Evolutionary conservation across 1,140 invertebrate genomes (phyloP).

Genomic region (Apocrypta bakeri): DNA sequence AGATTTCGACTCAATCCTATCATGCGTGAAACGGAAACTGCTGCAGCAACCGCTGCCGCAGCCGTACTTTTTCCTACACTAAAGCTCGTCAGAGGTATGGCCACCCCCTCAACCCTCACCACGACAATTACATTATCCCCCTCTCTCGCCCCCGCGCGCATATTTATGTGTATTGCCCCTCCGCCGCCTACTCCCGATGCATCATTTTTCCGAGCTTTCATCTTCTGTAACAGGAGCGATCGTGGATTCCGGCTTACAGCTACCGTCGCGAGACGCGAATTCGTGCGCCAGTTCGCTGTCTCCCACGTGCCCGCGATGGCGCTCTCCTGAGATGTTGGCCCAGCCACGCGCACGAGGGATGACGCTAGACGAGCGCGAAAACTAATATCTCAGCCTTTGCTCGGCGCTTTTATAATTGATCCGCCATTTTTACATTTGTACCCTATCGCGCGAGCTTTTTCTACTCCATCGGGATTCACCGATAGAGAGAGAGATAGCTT

Average conservation of each 20-base stretch:
- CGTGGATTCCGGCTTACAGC: constrained; percentile 36
- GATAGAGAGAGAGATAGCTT: too few relatives aligned
- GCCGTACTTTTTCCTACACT: constrained; percentile 5
- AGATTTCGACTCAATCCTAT: neutral
- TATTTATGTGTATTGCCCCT: neutral
- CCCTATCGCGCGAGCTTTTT: too few relatives aligned
- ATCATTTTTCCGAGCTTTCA: constrained; percentile 1
- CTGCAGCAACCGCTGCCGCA: constrained; percentile 9
- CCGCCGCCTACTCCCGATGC: neutral
- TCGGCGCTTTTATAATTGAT: constrained; percentile 64
- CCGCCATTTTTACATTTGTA: constrained; percentile 66
- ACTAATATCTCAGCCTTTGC: constrained; percentile 42
- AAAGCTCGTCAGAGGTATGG: neutral
- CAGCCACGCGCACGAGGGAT: neutral
- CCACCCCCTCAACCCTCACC: neutral
- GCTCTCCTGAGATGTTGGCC: neutral
- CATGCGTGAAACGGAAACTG: neutral
- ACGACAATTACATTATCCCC: constrained; percentile 29
- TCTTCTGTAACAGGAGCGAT: neutral
- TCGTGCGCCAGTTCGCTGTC: neutral
- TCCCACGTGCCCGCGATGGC: neutral
- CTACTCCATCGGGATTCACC: too few relatives aligned
- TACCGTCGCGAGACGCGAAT: too few relatives aligned
- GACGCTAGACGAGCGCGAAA: neutral
- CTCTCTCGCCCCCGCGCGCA: neutral